Conservation (phyloP, 1,140 invertebrate species). For the Sycophila sp. region DNA sequence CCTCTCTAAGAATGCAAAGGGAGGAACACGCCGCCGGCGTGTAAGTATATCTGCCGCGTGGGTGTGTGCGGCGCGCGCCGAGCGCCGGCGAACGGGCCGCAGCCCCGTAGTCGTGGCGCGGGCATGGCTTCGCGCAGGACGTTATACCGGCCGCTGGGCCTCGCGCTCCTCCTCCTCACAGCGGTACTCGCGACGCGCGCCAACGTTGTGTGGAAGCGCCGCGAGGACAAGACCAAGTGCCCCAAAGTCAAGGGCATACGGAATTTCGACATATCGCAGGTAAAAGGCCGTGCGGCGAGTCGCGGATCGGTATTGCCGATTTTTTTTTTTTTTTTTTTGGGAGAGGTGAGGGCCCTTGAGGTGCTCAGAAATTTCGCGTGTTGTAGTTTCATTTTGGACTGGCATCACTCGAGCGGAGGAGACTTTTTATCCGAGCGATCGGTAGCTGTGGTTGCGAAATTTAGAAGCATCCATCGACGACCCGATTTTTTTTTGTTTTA, state of each 20-base stretch:
- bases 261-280: conserved; percentile 65
- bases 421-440: too few species aligned
- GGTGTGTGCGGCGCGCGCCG: neutral
- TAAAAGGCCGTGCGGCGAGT: too few species aligned
- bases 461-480: too few species aligned
- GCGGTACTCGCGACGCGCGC: conserved; percentile 24
- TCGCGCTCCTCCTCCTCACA: conserved; percentile 22
- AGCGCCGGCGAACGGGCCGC: neutral
- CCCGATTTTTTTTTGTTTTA: too few species aligned
- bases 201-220: conserved; percentile 52
- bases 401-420: too few species aligned
- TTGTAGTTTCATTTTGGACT: too few species aligned
- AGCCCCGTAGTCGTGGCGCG: conserved; percentile 39
- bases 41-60: too few species aligned
- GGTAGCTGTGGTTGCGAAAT: too few species aligned
- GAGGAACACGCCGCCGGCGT: conserved; percentile 49
- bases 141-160: neutral
- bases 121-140: conserved; percentile 9
- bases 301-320: too few species aligned
- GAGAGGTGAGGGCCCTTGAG: too few species aligned
- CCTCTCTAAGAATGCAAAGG: conserved; percentile 59
- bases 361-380: too few species aligned
- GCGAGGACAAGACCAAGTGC: conserved; percentile 71
- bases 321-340: conserved; percentile 1
- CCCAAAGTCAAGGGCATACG: conserved; percentile 66